Conservation (phyloP, 2,113 vertebrate species). For the cattle (Bos taurus) region ARS-UCD2.0 NC_037335.1:17831001-17831500, state of each 20-base stretch:
- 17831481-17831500: neutral
- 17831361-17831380: neutral
- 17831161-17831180: neutral
- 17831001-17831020: neutral
- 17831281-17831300: neutral
- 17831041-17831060: neutral
- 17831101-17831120: neutral
- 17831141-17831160: neutral
- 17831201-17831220: neutral
- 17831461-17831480: neutral
- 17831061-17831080: neutral
- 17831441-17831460: neutral
- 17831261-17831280: neutral
- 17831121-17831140: neutral
- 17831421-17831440: neutral
- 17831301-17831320: neutral
- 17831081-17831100: neutral
- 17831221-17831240: neutral
- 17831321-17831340: neutral
- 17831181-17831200: neutral
- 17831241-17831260: neutral
- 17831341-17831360: neutral
- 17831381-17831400: neutral
- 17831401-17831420: neutral
- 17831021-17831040: neutral